phyloP scores from a whole-genome alignment of 2,888 invertebrate species.

The Euzophera pinguis region DNA sequence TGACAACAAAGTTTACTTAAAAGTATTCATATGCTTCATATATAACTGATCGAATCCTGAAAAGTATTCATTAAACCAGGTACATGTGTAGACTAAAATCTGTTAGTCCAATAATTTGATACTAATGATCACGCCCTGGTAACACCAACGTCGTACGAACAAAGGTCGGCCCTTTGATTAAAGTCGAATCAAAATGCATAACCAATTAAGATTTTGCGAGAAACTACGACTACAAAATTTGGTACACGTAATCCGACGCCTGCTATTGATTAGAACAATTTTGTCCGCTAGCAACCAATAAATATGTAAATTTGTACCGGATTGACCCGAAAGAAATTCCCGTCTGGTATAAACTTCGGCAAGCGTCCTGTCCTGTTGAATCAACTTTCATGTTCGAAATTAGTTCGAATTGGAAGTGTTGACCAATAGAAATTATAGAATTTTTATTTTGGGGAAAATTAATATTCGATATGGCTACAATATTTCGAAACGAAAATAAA shows the following conservation, averaged over 20 bases:
- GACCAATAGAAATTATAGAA: background rate
- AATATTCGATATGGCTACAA: too few species aligned
- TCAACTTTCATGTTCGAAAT: conserved; percentile 22
- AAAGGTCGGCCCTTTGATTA: background rate
- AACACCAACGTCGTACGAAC: background rate
- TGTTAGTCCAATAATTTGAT: too few species aligned
- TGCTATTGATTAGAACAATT: conserved; percentile 23
- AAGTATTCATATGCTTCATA: too few species aligned
- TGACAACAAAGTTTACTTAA: too few species aligned
- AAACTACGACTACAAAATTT: conserved; percentile 13
- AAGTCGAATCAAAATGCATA: conserved; percentile 1
- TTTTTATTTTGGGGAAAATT: background rate
- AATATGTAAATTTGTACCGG: conserved; percentile 26
- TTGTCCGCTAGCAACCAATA: conserved; percentile 28
- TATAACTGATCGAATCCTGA: too few species aligned
- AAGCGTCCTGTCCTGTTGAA: background rate
- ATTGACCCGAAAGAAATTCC: conserved; percentile 19
- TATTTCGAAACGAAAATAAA: too few species aligned
- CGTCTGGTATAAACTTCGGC: conserved; percentile 5
- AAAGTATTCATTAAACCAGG: too few species aligned
- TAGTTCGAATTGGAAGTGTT: background rate
- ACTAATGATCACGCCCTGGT: background rate
- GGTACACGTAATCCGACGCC: conserved; percentile 16
- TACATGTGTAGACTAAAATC: too few species aligned
- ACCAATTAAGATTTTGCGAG: conserved; percentile 20